Percentiles rank a stretch among this genome's conserved stretches.
phyloP scores from a whole-genome alignment of 2,113 vertebrate genomes.

The Trichomycterus rosablanca region DNA sequence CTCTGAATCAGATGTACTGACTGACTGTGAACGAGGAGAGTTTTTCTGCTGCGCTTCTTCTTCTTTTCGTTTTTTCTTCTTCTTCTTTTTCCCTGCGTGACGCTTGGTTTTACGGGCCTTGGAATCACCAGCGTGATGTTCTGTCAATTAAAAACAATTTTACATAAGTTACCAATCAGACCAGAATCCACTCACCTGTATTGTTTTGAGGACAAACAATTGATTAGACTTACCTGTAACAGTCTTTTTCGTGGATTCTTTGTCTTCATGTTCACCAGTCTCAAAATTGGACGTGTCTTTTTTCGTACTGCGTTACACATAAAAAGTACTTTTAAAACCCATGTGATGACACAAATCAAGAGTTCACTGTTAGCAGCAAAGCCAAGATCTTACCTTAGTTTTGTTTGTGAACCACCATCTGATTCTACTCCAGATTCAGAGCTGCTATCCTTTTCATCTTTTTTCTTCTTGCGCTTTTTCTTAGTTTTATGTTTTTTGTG shows the following conservation, averaged over 20 bases:
- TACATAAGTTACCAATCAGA: not conserved
- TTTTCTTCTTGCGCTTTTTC: constrained; percentile 90
- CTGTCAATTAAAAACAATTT: constrained; percentile 33
- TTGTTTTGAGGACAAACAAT: too few species aligned
- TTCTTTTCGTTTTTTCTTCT: constrained; percentile 66
- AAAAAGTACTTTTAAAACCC: not conserved
- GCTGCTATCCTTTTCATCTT: constrained; percentile 83
- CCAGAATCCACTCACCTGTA: not conserved
- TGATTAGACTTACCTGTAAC: constrained; percentile 54
- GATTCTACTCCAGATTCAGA: constrained; percentile 73
- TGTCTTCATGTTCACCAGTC: constrained; percentile 45
- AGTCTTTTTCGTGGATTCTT: constrained; percentile 55
- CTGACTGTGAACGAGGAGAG: constrained; percentile 72
- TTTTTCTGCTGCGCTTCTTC: constrained; percentile 67
- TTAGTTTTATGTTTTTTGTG: constrained; percentile 98
- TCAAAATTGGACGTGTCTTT: constrained; percentile 38
- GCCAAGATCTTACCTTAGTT: constrained; percentile 55
- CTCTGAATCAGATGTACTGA: constrained; percentile 65
- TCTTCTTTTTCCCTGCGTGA: constrained; percentile 69
- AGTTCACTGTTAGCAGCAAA: too few species aligned
- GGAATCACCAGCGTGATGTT: constrained; percentile 52
- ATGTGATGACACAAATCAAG: too few species aligned
- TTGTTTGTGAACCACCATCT: constrained; percentile 71
- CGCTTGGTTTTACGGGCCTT: constrained; percentile 71
- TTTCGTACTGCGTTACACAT: constrained; percentile 12